Base-by-base conservation (phyloP, 2,888 invertebrate species). In the Tortrix viridana region DNA sequence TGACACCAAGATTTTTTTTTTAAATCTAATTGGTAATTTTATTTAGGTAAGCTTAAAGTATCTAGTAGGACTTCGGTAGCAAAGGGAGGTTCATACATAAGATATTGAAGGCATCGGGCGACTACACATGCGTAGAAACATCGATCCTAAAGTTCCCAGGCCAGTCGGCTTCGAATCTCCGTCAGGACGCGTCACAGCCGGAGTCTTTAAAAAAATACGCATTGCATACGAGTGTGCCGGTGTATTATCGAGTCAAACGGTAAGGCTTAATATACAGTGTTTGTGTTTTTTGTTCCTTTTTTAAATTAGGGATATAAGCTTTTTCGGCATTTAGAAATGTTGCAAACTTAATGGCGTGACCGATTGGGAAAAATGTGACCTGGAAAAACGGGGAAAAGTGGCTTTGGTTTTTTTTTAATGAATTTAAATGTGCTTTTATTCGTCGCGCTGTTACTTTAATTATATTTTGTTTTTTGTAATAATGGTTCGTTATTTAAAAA, bases 81-180 rank as follows among this genome's bases (percentile, higher is more conserved):
- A n/a, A 41, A 4, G 41, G 41, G 41, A n/a, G 61, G 56, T 52
- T 62, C 89, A 90, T 90, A 90, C 89, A 91, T 89, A 90, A 91
- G 89, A 89, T 87, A 90, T 89, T 78, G 84, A 81, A 84, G 81
- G 80, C 79, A 74, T 74, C 79, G 78, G 70, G 72, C 79, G 61
- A 82, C 59, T 72, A 78, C 76, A 80, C 85, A 80, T 87, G 92
- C 92, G 92, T 88, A 85, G 71, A 75, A 41, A 84, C 77, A 91
- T 90, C 89, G 91, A 92, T 90, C 74, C 71, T 78, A 84, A 81
- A 80, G 77, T 72, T 73, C 86, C 88, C 82, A 79, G 87, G 79
- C 88, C 88, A 88, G 90, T 89, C 82, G 80, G 80, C 82, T 74
- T 75, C 73, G 74, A 73, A 73, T 73, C 72, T 75, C 69, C 67